Evolutionary conservation across 2,113 vertebrate species (phyloP).

Genomic region (Coracopsis vasa): DNA sequence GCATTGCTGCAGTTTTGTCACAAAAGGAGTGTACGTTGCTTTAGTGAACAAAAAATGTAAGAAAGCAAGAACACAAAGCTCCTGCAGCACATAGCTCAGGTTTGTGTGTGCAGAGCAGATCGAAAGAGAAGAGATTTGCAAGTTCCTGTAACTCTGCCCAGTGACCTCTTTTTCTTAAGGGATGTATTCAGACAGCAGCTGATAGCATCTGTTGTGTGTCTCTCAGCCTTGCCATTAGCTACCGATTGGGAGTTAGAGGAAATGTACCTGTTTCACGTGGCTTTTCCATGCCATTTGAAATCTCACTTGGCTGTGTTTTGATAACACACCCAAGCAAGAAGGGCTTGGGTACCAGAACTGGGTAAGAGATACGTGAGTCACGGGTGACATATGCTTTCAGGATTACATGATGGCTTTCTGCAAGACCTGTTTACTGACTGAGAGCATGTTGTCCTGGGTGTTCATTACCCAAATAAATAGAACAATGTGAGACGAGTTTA

Average conservation of each 20-base stretch:
- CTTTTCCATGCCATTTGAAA: background rate
- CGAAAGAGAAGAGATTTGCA: background rate
- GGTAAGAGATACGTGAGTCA: conserved; percentile 24
- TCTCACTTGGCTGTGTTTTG: conserved; percentile 8
- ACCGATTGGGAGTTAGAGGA: background rate
- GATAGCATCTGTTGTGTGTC: conserved; percentile 40
- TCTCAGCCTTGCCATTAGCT: background rate
- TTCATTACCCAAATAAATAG: background rate
- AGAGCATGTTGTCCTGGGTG: background rate
- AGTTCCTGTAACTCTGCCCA: conserved; percentile 10
- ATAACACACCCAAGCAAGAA: conserved; percentile 26
- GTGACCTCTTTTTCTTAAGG: conserved; percentile 37
- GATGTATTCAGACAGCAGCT: background rate
- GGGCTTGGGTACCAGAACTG: conserved; percentile 21
- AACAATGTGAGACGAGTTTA: background rate
- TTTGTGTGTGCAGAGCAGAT: background rate
- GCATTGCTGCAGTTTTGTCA: background rate
- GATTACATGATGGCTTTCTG: conserved; percentile 9
- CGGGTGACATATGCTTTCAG: background rate
- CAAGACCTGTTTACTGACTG: conserved; percentile 32
- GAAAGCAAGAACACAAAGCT: background rate
- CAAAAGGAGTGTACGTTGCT: background rate
- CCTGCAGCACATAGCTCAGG: background rate
- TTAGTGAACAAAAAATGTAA: background rate
- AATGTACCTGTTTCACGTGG: conserved; percentile 18